phyloP scores from a whole-genome alignment of 2,113 vertebrate genomes.

The Cepphus grylle region DNA sequence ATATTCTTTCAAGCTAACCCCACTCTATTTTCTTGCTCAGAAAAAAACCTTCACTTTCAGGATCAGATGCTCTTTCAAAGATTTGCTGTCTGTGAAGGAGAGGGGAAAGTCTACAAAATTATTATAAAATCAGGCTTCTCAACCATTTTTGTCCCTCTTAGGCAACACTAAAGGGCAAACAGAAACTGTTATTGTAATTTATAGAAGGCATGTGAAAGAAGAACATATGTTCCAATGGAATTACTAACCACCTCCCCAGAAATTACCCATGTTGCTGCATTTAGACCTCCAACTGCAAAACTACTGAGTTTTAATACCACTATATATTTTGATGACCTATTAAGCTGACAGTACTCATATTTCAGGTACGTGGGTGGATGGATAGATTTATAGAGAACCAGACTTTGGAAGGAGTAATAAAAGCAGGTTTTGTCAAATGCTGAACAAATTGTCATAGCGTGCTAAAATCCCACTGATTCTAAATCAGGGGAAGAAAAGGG shows the following conservation, averaged over 20 bases:
- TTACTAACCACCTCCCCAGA: background rate
- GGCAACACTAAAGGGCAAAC: background rate
- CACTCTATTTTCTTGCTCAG: background rate
- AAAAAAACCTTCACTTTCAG: background rate
- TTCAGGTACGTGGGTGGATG: background rate
- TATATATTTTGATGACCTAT: background rate
- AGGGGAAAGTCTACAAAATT: background rate
- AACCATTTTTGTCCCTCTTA: background rate
- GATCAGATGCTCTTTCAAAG: background rate
- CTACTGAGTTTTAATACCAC: background rate
- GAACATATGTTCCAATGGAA: background rate
- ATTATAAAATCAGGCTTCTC: background rate
- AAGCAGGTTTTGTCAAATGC: background rate
- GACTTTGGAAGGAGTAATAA: background rate
- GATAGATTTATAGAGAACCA: background rate
- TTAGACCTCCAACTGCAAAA: background rate
- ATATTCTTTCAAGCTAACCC: background rate
- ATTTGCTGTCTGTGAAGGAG: background rate
- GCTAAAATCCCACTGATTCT: background rate
- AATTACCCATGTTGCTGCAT: background rate
- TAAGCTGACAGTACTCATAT: background rate
- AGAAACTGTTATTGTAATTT: background rate
- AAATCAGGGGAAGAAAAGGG: background rate
- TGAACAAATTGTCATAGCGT: background rate
- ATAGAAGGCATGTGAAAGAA: background rate